Evolutionary conservation across 1,140 invertebrate species (phyloP), one percentile per base, ranked within the genome.

Genomic region (Zeugodacus cucurbitae): DNA sequence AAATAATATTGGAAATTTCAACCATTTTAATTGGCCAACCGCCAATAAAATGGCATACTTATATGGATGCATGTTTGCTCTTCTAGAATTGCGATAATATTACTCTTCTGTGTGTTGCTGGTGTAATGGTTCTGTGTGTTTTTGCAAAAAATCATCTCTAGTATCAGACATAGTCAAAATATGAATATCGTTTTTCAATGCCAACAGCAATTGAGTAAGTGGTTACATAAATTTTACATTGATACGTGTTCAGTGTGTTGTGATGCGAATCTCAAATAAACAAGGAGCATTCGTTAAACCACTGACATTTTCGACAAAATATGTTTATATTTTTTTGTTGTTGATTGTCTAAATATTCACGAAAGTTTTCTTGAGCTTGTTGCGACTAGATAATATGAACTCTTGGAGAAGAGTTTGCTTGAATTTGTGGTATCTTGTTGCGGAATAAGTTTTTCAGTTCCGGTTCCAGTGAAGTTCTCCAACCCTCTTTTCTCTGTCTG

Each of bases 141-240:
- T 22, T 74, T 67, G 29, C 67, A 37, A 74, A 67, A 67, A 62
- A n/a, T 22, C n/a, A 29, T 62, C 10, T 26, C 26, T 70, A 34
- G 20, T n/a, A 78, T n/a, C n/a, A 78, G 48, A 82, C 34, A 48
- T 3, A 26, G 41, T 48, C 1, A 29, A 48, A 41, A 37, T 26
- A 82, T 44, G 74, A 26, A 48, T 44, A 82, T 82, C 37, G 29
- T 82, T 44, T 82, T 82, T 82, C 74, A 82, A 26, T 82, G 74
- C 74, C 41, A 82, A 41, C 26, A 20, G 74, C 48, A 17, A 14
- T 54, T 34, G n/a, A 82, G 20, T 22, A 17, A 34, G n/a, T 22
- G 44, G 22, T 29, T 48, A 26, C 8, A 48, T 82, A 82, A 82
- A 82, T 54, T 82, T 34, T 82, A 29, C 74, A 82, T 82, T 44